Conservation (phyloP, 2,888 invertebrate genomes). For the Machimus rusticus region DNA sequence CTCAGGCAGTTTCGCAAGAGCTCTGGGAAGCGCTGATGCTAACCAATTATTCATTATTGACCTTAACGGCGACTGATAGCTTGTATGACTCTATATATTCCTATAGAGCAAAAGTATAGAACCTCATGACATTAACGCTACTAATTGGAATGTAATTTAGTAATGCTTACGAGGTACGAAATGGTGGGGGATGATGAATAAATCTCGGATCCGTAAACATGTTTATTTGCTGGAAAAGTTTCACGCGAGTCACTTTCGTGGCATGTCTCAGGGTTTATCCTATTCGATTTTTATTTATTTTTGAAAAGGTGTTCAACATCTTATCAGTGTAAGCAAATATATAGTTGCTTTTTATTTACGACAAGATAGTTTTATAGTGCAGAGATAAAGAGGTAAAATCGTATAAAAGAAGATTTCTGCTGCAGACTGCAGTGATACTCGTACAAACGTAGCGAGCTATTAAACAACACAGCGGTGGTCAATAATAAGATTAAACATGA, state of each 20-base stretch:
- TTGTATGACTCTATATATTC: background rate
- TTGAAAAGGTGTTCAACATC: background rate
- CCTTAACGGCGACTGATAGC: background rate
- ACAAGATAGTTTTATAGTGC: background rate
- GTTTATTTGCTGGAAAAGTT: background rate
- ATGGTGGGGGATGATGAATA: background rate
- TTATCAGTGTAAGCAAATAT: background rate
- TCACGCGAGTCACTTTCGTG: background rate
- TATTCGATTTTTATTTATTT: background rate
- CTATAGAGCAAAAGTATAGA: background rate
- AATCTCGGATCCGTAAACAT: slow-evolving; percentile 32
- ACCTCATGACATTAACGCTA: background rate
- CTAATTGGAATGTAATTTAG: slow-evolving; percentile 32
- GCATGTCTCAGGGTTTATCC: background rate
- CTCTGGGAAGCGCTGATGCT: background rate
- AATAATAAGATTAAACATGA: background rate
- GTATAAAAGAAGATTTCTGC: slow-evolving; percentile 3
- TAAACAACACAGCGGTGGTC: background rate
- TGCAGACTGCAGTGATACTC: background rate
- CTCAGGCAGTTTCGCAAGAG: background rate
- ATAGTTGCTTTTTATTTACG: background rate
- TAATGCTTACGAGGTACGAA: slow-evolving; percentile 2
- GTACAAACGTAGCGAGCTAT: background rate
- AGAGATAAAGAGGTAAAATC: slow-evolving; percentile 7
- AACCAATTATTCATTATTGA: background rate